Base-by-base conservation (phyloP, 2,797 vertebrate species). In the Ctenosaura bakeri region DNA sequence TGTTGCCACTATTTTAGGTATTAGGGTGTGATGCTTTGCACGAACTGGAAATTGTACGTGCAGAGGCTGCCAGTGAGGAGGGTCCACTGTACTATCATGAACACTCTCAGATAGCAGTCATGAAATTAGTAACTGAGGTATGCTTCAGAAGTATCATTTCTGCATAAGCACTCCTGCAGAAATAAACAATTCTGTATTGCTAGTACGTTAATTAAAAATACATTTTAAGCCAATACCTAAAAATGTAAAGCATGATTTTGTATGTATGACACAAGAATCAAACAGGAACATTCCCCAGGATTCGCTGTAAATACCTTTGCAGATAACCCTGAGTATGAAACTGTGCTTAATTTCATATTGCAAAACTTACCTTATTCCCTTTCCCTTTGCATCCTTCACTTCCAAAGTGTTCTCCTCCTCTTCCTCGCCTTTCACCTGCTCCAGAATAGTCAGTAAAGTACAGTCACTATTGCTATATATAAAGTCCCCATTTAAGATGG, bases 401-500 rank as follows among this genome's bases (percentile, higher is more conserved):
- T 98, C 98, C 80, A 99, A 97, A 87, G 94, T 95, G 85, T 98
- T 98, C 94, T 99, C 98, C 86, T 99, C 99, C 26, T 99, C 99
- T 91, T 99, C 99, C 91, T 99, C 98, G 54, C 98, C 98, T 88
- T 99, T 99, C 6, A 98, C 98, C 99, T 99, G 89, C 83, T 91
- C 91, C 92, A 94, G 90, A 90, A 85, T 1, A 82, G 88, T 24
- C 46, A 46, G 76, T 77, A 35, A 22, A 93, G 7, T 74, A 0
- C 2, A 0, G 83, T 94, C 56, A 93, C 29, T 42, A 64, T 32
- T 52, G 69, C 80, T 35, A 8, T 6, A 8, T 6, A 88, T 85
- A 73, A 24, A 32, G 20, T 87, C 82, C 22, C 62, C 35, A 71
- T 32, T 77, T 80, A 18, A 87, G 66, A 80, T 22, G 12, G 3